A percentile compares a stretch with the other conserved stretches of the same genome.
These are phyloP conservation scores for Montifringilla adamsi DNA, from an alignment of 2,113 vertebrate species.

Conservation along the genomic window DNA sequence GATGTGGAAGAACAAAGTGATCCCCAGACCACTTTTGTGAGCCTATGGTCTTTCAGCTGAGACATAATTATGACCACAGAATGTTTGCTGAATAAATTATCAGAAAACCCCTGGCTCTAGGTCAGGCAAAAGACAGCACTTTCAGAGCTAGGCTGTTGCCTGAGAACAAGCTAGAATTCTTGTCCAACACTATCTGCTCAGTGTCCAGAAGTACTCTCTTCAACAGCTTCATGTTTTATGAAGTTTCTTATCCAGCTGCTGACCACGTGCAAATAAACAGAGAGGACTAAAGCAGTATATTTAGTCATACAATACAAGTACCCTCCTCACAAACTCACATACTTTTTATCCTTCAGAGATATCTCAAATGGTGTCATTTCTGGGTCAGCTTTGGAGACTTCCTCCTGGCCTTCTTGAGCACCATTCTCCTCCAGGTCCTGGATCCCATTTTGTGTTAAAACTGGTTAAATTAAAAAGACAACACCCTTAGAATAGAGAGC, in stretches of 20 bases:
- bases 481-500: not conserved
- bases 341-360: conserved; percentile 89
- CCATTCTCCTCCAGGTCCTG: conserved; percentile 34
- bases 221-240: not conserved
- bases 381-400: conserved; percentile 44
- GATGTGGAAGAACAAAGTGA: not conserved
- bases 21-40: not conserved
- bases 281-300: not conserved
- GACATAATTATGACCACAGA: not conserved
- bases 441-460: conserved; percentile 70
- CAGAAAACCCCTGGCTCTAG: not conserved
- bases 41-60: not conserved
- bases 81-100: not conserved
- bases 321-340: not conserved
- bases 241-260: not conserved
- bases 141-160: not conserved
- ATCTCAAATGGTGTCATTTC: conserved; percentile 89
- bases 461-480: conserved; percentile 68
- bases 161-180: not conserved
- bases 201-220: not conserved
- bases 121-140: not conserved
- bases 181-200: not conserved
- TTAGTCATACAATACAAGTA: not conserved
- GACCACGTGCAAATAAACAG: not conserved
- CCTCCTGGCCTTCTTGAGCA: conserved; percentile 53